Percentiles rank a stretch among this genome's conserved stretches.
Conservation (phyloP, 2,888 invertebrate species). For the Himalopsyche japonica region DNA sequence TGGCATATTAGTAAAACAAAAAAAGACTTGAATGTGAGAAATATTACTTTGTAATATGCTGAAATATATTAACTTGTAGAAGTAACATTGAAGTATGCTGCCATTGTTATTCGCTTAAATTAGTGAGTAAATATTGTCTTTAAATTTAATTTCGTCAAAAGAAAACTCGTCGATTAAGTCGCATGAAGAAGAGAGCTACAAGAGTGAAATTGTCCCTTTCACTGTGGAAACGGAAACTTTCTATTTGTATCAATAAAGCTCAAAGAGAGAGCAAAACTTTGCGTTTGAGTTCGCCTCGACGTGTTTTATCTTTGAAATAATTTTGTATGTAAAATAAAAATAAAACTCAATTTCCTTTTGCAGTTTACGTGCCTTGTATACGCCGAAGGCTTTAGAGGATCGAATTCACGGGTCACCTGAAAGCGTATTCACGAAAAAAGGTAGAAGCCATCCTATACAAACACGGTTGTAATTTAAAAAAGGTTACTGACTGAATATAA, state of each 20-base stretch:
- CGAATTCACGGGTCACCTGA: constrained; percentile 29
- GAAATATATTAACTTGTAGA: neutral
- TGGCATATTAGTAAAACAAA: no score
- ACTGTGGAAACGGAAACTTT: constrained; percentile 10
- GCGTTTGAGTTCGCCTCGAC: constrained; percentile 15
- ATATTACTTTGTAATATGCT: neutral
- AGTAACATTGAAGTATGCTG: neutral
- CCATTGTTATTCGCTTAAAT: neutral
- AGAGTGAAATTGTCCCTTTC: neutral
- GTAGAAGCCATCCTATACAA: constrained; percentile 29
- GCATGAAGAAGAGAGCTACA: neutral
- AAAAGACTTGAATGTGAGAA: neutral
- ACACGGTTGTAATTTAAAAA: constrained; percentile 35
- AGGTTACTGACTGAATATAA: constrained; percentile 33
- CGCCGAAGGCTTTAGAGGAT: neutral
- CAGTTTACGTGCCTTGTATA: neutral
- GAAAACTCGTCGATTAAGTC: neutral
- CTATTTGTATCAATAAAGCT: constrained; percentile 23
- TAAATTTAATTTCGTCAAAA: neutral
- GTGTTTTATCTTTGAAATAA: constrained; percentile 31
- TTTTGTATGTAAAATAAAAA: constrained; percentile 35
- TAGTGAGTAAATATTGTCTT: neutral
- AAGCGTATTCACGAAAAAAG: constrained; percentile 25
- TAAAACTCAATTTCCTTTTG: constrained; percentile 20
- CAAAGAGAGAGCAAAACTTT: constrained; percentile 29